Evolutionary conservation across 92 coral and sea anemone species (phyloP).

Genomic region (Actinostola sp.): DNA sequence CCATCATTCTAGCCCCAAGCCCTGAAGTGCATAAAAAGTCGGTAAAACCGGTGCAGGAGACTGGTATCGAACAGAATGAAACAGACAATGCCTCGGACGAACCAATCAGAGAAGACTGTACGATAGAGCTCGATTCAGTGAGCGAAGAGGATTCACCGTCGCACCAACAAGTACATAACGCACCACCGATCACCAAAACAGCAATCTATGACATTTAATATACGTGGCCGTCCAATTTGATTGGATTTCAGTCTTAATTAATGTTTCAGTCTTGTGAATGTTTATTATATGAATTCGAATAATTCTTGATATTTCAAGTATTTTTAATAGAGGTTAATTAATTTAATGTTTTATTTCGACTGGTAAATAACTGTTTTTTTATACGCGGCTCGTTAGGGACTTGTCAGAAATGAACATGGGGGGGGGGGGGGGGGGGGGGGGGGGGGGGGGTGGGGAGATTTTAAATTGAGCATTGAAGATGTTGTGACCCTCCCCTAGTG

Average conservation of each 20-base stretch:
- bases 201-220: slow-evolving; percentile 68
- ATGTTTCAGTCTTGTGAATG: neutral
- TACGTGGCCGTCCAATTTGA: slow-evolving; percentile 9
- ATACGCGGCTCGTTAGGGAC: too few relatives aligned
- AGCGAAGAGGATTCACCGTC: slow-evolving; percentile 29
- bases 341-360: too few relatives aligned
- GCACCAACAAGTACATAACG: slow-evolving; percentile 8
- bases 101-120: slow-evolving; percentile 48
- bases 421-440: too few relatives aligned
- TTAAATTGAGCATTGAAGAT: too few relatives aligned
- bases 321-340: too few relatives aligned
- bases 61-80: slow-evolving; percentile 30
- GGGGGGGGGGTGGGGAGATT: too few relatives aligned
- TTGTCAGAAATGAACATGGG: too few relatives aligned
- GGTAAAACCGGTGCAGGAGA: slow-evolving; percentile 28
- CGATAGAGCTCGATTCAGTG: slow-evolving; percentile 30
- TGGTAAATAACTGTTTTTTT: too few relatives aligned
- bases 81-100: slow-evolving; percentile 37
- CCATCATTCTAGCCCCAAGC: slow-evolving; percentile 98
- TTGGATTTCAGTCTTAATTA: too few relatives aligned
- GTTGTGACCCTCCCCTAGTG: too few relatives aligned
- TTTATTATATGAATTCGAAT: too few relatives aligned
- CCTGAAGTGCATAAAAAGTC: slow-evolving; percentile 62
- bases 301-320: neutral
- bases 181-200: slow-evolving; percentile 45